Percentiles rank a stretch among this genome's conserved stretches.
phyloP scores from a whole-genome alignment of 2,888 invertebrate genomes.

The Drosophila incognita region DNA sequence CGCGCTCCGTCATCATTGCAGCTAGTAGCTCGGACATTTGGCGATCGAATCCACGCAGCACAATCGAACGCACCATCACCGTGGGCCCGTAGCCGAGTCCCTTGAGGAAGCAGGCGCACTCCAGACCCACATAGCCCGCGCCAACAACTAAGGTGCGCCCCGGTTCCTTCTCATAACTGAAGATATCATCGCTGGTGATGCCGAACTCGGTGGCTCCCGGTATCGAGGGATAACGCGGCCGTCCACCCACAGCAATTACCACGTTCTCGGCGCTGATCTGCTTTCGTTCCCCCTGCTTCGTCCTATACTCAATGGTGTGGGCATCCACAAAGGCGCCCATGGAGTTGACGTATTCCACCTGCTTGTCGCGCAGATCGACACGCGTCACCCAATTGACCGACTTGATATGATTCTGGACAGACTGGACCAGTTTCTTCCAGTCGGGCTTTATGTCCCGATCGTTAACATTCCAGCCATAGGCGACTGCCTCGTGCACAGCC shows the following conservation, averaged over 20 bases:
- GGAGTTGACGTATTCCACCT: constrained; percentile 94
- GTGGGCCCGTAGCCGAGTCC: constrained; percentile 94
- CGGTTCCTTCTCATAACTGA: constrained; percentile 92
- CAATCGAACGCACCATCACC: constrained; percentile 93
- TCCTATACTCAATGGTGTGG: constrained; percentile 89
- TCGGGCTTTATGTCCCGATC: constrained; percentile 88
- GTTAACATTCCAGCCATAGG: constrained; percentile 92
- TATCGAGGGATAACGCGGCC: constrained; percentile 94
- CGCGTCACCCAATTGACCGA: constrained; percentile 98
- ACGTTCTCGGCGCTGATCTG: constrained; percentile 90
- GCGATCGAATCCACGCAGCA: constrained; percentile 95
- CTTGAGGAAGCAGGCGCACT: constrained; percentile 96
- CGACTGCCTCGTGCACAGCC: constrained; percentile 91
- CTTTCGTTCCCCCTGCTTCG: constrained; percentile 88
- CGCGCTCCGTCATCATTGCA: constrained; percentile 91
- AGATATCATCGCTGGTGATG: constrained; percentile 96
- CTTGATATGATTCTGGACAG: constrained; percentile 95
- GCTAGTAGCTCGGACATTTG: constrained; percentile 93
- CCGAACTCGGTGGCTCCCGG: constrained; percentile 93
- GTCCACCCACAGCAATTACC: constrained; percentile 94
- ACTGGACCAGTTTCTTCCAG: constrained; percentile 90
- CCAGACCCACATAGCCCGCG: constrained; percentile 96
- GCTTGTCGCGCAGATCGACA: constrained; percentile 95
- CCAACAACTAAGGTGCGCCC: constrained; percentile 95
- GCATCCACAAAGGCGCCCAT: constrained; percentile 90